A percentile compares a stretch with the other conserved stretches of the same genome.
Conservation (phyloP, 2,113 vertebrate genomes). For the Bucco capensis region DNA sequence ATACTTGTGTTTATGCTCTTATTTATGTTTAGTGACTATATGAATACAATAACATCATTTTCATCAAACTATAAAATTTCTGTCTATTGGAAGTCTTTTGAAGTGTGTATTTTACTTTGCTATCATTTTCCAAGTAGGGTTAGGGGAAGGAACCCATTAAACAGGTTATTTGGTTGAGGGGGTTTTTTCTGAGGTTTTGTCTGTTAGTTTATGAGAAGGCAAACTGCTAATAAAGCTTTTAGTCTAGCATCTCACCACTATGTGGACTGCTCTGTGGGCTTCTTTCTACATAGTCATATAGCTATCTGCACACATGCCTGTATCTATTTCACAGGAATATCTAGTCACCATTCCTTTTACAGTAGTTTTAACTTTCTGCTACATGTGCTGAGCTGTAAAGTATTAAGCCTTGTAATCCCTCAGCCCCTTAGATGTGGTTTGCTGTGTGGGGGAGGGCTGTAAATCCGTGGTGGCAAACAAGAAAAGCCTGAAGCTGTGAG, state of each 20-base stretch:
- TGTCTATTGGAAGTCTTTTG: background rate
- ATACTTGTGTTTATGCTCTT: background rate
- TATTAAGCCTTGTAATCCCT: slow-evolving; percentile 89
- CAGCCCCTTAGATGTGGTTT: slow-evolving; percentile 86
- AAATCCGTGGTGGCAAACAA: slow-evolving; percentile 81
- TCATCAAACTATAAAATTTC: background rate
- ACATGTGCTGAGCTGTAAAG: slow-evolving; percentile 66
- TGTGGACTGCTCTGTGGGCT: background rate
- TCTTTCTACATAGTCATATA: background rate
- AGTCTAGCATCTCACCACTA: background rate
- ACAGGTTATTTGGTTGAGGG: background rate
- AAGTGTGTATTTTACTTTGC: background rate
- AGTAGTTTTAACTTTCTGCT: slow-evolving; percentile 74
- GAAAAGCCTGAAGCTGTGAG: slow-evolving; percentile 86
- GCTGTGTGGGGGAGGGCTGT: slow-evolving; percentile 75
- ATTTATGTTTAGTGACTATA: background rate
- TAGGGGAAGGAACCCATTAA: background rate
- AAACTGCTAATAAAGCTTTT: background rate
- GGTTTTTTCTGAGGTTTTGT: background rate
- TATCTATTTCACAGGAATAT: slow-evolving; percentile 49
- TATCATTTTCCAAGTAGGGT: background rate
- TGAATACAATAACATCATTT: background rate
- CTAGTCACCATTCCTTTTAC: slow-evolving; percentile 71
- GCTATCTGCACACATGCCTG: background rate
- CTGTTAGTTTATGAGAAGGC: background rate